Evolutionary conservation across 2,888 invertebrate genomes (phyloP), one percentile per base, ranked within the genome.

Genomic region (Rhyacophila evoluta): DNA sequence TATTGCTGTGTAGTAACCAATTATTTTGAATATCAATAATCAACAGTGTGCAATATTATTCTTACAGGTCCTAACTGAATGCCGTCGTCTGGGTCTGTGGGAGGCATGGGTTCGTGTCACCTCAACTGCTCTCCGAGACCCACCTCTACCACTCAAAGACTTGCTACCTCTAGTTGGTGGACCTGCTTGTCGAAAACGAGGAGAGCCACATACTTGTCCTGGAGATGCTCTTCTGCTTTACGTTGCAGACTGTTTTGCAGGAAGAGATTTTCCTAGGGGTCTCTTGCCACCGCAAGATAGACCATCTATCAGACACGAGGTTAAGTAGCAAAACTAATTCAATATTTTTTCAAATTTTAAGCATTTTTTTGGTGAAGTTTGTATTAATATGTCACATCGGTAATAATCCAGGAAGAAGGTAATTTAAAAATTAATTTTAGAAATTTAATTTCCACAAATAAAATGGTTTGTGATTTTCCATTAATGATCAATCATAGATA

Each of bases 161-260:
- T 87, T 93, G 68, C 85, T 91, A 80, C 88, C 89, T 68, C 86
- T 90, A 83, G 87, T 92, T 81, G 86, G 87, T 78, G 84, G 83
- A 80, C 87, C 88, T 8, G 86, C 84, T 33, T 55, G 55, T 8
- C 15, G 55, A 55, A 55, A 55, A 8, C 83, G 75, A 67, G 39
- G 69, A 39, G 81, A 33, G 15, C 77, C 72, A n/a, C 72, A 73
- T 84, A 25, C 37, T 41, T 93, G 85, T 84, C 90, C 94, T 72
- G 95, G 94, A 78, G 93, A 92, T 85, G 94, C 94, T 85, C 88
- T 95, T 55, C 89, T 95, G 82, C 91, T 95, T 81, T 94, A 93
- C 85, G 91, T 94, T 78, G 94, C 93, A 82, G 94, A 94, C 86
- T 94, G 94, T 86, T 89, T 95, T 83, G 93, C 93, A 78, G 95